Percentiles rank a stretch among this genome's conserved stretches.
Evolutionary conservation across 2,113 vertebrate genomes (phyloP).

Genomic region (Rhabdornis inornatus): DNA sequence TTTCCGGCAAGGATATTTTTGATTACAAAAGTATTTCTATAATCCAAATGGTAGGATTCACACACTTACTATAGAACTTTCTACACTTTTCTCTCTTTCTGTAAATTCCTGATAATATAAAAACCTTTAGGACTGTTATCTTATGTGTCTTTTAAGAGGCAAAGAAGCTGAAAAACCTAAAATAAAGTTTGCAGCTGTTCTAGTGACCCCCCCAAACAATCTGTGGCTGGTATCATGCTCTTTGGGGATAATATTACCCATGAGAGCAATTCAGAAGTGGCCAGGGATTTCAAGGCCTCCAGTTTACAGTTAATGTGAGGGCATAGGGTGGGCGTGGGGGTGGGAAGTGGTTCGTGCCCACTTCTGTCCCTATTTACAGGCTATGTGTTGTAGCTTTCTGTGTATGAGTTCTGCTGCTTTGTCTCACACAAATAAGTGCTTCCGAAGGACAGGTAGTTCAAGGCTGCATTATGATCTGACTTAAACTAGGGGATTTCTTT

Average conservation of each 20-base stretch:
- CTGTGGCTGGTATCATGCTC: not conserved
- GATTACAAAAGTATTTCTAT: slow-evolving; percentile 7
- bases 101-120: not conserved
- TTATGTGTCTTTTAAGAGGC: not conserved
- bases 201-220: not conserved
- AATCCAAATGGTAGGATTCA: slow-evolving; percentile 6
- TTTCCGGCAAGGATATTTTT: slow-evolving; percentile 38
- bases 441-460: not conserved
- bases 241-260: not conserved
- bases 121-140: not conserved
- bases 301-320: not conserved
- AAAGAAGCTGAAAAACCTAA: not conserved
- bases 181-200: not conserved
- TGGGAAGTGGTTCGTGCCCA: not conserved
- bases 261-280: not conserved
- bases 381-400: not conserved
- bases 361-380: not conserved
- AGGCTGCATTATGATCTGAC: not conserved
- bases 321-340: rapidly evolving
- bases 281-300: not conserved
- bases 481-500: not conserved
- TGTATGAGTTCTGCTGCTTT: not conserved
- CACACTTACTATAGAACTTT: not conserved
- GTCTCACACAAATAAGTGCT: not conserved
- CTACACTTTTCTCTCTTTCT: not conserved